Evolutionary conservation across 1,140 invertebrate genomes (phyloP).

Genomic region (Monomorium pharaonis): DNA sequence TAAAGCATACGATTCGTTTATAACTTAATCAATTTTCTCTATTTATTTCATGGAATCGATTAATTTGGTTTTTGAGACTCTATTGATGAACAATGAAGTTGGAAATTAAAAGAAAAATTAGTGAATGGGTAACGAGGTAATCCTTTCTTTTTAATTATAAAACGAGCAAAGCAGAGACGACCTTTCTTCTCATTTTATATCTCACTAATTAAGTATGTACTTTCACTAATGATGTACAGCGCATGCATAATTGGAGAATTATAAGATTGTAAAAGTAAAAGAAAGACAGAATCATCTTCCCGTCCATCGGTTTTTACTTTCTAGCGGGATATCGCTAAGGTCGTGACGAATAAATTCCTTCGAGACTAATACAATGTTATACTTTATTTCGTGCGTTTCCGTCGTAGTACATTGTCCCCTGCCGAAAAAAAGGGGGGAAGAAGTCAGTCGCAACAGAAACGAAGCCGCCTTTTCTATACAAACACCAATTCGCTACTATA

Average conservation of each 20-base stretch:
- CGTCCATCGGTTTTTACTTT: background rate
- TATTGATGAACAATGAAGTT: background rate
- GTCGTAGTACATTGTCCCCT: constrained; percentile 60
- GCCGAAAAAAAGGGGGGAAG: constrained; percentile 60
- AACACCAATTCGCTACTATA: constrained; percentile 73
- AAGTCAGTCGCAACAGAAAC: constrained; percentile 57
- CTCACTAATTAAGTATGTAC: background rate
- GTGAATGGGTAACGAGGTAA: background rate
- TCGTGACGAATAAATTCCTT: constrained; percentile 21
- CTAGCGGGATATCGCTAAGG: background rate
- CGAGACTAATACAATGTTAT: constrained; percentile 66
- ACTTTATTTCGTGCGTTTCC: constrained; percentile 74
- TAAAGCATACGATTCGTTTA: background rate
- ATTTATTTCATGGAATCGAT: background rate
- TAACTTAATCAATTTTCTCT: background rate
- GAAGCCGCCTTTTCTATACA: constrained; percentile 69
- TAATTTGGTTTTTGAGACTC: background rate
- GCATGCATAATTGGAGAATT: background rate
- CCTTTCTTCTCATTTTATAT: background rate
- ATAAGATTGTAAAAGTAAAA: background rate
- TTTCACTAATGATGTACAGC: background rate
- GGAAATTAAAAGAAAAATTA: background rate
- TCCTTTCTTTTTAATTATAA: background rate
- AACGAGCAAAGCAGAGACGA: background rate
- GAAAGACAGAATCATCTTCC: background rate